Evolutionary conservation across 2,113 vertebrate genomes (phyloP).

Genomic region (Gavialis gangeticus): DNA sequence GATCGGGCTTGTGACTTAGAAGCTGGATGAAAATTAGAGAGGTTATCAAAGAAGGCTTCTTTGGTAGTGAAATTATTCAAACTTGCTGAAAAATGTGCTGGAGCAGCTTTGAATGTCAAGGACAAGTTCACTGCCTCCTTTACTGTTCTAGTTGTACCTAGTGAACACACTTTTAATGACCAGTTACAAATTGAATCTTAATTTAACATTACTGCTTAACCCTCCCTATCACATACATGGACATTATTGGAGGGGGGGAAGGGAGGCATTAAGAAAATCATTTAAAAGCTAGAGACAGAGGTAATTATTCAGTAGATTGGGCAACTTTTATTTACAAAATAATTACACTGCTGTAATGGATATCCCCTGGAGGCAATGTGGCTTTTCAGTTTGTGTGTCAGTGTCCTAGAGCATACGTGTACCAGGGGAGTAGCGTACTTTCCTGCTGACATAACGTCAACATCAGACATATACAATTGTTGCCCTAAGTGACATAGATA

Average conservation of each 20-base stretch:
- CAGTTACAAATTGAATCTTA: neutral
- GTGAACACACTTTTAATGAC: neutral
- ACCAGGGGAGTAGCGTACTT: accelerated
- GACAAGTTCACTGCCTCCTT: neutral
- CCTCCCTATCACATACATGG: neutral
- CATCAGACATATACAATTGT: neutral
- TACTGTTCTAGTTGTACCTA: neutral
- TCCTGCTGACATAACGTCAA: accelerated
- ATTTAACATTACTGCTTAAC: accelerated
- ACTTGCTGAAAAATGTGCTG: neutral
- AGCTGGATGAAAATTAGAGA: neutral
- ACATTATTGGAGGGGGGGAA: neutral
- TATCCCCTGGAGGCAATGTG: neutral
- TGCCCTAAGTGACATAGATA: neutral
- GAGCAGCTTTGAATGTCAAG: neutral
- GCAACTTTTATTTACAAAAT: neutral
- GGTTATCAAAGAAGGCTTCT: neutral
- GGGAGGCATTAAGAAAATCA: neutral
- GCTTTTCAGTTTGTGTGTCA: neutral
- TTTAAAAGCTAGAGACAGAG: neutral
- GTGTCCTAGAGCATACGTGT: neutral
- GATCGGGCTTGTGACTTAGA: neutral
- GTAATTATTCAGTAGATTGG: neutral
- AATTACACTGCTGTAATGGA: neutral
- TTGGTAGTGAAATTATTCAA: neutral